Conservation (phyloP, 2,797 vertebrate species). For the Pelobates cultripes region DNA sequence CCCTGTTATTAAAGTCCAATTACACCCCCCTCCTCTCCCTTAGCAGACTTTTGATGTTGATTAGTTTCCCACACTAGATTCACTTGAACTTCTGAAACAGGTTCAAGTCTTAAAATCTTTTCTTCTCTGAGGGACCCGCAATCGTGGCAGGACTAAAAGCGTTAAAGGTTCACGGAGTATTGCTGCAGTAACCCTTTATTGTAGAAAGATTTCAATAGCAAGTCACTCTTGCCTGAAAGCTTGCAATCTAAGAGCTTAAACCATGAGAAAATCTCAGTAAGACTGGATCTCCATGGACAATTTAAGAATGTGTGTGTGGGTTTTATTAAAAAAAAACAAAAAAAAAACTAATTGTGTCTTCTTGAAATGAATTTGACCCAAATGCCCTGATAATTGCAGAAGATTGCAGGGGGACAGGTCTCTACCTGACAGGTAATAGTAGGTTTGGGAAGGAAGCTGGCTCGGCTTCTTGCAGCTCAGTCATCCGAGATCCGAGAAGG, state of each 20-base stretch:
- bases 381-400: constrained; percentile 33
- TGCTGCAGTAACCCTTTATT: too few relatives aligned
- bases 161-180: too few relatives aligned
- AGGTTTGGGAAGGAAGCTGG: constrained; percentile 10
- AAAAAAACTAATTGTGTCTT: neutral
- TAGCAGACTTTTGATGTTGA: constrained; percentile 11
- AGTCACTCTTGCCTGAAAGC: too few relatives aligned
- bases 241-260: too few relatives aligned
- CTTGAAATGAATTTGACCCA: constrained; percentile 36
- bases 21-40: neutral
- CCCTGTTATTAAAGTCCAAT: constrained; percentile 35
- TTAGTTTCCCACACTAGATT: neutral
- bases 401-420: constrained; percentile 20
- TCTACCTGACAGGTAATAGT: constrained; percentile 35
- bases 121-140: neutral
- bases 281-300: too few relatives aligned
- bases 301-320: neutral
- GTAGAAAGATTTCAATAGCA: too few relatives aligned
- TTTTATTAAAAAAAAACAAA: neutral
- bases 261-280: too few relatives aligned
- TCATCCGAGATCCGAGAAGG: constrained; percentile 8
- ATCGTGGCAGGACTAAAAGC: too few relatives aligned
- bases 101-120: neutral
- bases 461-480: neutral
- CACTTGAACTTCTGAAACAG: neutral